Conservation (phyloP, 2,888 invertebrate species). For the Eupithecia exiguata region DNA sequence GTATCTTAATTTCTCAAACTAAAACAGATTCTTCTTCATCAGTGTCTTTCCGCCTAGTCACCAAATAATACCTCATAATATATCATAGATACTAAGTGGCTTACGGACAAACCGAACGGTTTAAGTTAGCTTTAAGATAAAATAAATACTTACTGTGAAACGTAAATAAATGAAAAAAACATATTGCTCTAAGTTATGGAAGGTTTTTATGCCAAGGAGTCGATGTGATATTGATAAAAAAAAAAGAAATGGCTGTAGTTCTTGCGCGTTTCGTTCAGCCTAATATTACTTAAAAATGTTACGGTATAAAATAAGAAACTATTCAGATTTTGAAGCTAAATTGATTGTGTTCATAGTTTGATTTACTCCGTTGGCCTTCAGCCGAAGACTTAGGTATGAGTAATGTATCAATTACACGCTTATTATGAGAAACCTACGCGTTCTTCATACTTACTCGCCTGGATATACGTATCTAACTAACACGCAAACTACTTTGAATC, state of each 20-base stretch:
- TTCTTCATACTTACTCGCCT: background rate
- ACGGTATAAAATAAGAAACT: background rate
- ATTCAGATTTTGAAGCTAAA: background rate
- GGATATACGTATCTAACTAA: background rate
- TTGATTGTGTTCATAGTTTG: constrained; percentile 7
- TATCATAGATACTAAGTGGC: too few species aligned
- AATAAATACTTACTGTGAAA: too few species aligned
- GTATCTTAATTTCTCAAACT: too few species aligned
- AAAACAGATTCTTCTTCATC: too few species aligned
- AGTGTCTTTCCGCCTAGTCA: background rate
- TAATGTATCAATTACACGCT: constrained; percentile 27
- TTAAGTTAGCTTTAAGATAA: too few species aligned
- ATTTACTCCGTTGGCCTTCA: constrained; percentile 29
- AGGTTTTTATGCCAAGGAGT: background rate
- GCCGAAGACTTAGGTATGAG: constrained; percentile 21
- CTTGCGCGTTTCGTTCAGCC: background rate
- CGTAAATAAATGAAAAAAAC: too few species aligned
- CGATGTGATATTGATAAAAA: background rate
- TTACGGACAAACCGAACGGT: too few species aligned
- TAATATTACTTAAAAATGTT: background rate
- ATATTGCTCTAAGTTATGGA: background rate
- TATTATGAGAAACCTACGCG: constrained; percentile 30
- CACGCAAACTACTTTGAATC: background rate
- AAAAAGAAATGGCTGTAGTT: background rate
- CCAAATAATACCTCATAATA: too few species aligned